These are phyloP conservation scores for Drosophila bocki DNA, from an alignment of 1,140 invertebrate species.

Conservation along the genomic window DNA sequence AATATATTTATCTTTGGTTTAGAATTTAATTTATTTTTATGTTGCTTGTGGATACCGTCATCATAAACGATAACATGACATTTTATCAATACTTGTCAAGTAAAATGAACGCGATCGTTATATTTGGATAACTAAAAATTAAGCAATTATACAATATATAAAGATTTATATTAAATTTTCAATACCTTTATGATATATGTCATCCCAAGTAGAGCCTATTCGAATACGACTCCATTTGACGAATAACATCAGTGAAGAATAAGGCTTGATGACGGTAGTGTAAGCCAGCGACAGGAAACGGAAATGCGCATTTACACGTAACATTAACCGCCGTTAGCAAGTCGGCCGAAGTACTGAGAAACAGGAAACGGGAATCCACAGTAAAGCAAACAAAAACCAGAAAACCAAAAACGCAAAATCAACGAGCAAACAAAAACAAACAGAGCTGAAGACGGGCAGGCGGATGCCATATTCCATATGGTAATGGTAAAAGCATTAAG, in stretches of 20 bases:
- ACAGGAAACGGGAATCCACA: constrained; percentile 19
- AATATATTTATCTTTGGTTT: not conserved
- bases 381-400: constrained; percentile 68
- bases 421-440: constrained; percentile 68
- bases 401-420: constrained; percentile 76
- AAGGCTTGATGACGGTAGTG: constrained; percentile 18
- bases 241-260: not conserved
- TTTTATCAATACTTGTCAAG: not conserved
- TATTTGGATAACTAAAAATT: not conserved
- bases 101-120: not conserved
- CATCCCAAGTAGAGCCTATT: not conserved
- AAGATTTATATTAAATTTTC: not conserved
- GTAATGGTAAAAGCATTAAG: constrained; percentile 81
- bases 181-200: not conserved
- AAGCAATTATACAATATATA: not conserved
- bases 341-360: constrained; percentile 18
- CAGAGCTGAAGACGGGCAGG: constrained; percentile 11
- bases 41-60: not conserved
- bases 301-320: constrained; percentile 83
- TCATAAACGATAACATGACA: not conserved
- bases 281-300: constrained; percentile 61
- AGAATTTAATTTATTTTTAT: not conserved
- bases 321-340: constrained; percentile 75
- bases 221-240: not conserved
- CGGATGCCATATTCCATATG: constrained; percentile 58